Evolutionary conservation across 2,888 invertebrate genomes (phyloP).

Genomic region (Brachylomia viminalis): DNA sequence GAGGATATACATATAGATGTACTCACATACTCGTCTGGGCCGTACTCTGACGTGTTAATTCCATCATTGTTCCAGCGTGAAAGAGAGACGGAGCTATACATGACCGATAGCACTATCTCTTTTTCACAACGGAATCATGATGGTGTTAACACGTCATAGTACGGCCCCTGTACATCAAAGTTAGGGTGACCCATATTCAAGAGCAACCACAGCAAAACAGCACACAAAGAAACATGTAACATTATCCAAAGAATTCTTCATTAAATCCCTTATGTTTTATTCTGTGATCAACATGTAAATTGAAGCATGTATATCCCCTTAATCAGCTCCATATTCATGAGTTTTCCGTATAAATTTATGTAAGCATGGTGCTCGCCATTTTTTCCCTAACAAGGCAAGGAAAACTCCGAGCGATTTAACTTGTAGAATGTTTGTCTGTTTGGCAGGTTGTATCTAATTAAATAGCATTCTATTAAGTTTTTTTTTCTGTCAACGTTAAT

Average conservation of each 20-base stretch:
- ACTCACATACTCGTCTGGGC: no score
- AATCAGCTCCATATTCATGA: slow-evolving; percentile 60
- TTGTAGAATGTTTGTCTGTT: slow-evolving; percentile 7
- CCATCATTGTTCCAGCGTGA: no score
- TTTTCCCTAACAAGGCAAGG: slow-evolving; percentile 32
- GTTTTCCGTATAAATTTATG: slow-evolving; percentile 43
- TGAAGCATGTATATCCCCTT: slow-evolving; percentile 56
- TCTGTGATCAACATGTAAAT: slow-evolving; percentile 55
- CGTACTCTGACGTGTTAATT: no score
- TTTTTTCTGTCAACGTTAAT: not conserved
- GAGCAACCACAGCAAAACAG: not conserved
- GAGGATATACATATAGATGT: no score
- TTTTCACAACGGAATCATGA: no score
- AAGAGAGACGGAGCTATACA: no score
- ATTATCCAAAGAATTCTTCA: slow-evolving; percentile 31
- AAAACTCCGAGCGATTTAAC: slow-evolving; percentile 18
- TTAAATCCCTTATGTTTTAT: slow-evolving; percentile 53
- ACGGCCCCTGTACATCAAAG: not conserved
- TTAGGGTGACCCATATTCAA: not conserved
- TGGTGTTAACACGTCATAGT: not conserved
- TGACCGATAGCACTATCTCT: no score
- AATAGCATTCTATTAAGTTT: not conserved
- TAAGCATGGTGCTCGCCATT: slow-evolving; percentile 39
- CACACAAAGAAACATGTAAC: not conserved
- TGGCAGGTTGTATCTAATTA: not conserved